Base-by-base conservation (phyloP, 1,140 invertebrate genomes). In the Pygmarrhopalites habei region DNA sequence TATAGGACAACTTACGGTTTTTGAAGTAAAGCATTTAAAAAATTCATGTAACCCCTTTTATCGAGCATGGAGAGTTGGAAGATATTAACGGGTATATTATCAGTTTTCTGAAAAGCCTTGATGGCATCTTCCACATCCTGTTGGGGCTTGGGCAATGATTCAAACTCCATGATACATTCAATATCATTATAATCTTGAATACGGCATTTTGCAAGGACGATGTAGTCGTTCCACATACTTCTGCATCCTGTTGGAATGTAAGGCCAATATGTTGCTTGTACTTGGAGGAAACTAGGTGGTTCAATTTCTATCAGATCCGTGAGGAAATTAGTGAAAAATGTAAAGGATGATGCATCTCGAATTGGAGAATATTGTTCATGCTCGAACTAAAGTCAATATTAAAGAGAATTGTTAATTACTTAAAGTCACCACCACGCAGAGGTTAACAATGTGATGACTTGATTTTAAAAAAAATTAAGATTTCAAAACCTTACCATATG, bases 201-300 rank as follows among this genome's bases (percentile, higher is more conserved):
- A 17, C 68, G 39, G 47, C 30, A 64, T 66, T 62, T 69, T n/a
- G 62, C 51, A n/a, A 66, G 12, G 5, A 35, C 28, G 15, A 66
- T 32, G 44, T 69, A 69, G 44, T 64, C 64, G 17, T 28, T 41
- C 61, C 62, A 69, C 23, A 49, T 53, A n/a, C 43, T 35, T 23
- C 58, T 44, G 30, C 59, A 57, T 17, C 66, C 67, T 14, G 29
- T n/a, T 39, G 62, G 68, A 44, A 66, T 51, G 30, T 49, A 58
- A 1, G 64, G 64, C 47, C 58, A 57, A 44, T 47, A 61, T 1
- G 59, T 64, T 23, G 65, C 44, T 30, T 69, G 68, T 41, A 64
- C 62, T 53, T 58, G 61, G n/a, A 69, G 61, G 44, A 69, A 69
- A 39, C 58, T 53, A 1, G 43, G 39, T 25, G 68, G 68, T 49